A percentile compares a stretch with the other conserved stretches of the same genome.
Evolutionary conservation across 1,140 invertebrate genomes (phyloP).

Genomic region (Lepeophtheirus salmonis): DNA sequence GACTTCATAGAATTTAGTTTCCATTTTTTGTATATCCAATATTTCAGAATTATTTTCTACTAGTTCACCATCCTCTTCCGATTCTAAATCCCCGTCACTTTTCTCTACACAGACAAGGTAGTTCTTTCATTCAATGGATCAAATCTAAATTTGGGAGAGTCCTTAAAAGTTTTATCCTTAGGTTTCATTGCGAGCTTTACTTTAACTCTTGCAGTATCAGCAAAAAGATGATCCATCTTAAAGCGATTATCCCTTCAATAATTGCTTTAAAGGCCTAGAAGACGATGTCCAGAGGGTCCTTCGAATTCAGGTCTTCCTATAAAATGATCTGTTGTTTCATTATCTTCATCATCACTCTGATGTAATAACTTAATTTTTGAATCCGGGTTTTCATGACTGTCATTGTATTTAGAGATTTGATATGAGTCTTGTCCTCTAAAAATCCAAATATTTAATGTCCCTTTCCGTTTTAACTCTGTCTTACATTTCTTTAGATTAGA

Average conservation of each 20-base stretch:
- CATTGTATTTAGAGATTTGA: no score
- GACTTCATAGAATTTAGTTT: background rate
- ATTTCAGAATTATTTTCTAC: background rate
- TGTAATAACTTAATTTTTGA: no score
- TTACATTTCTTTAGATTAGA: no score
- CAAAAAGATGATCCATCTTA: background rate
- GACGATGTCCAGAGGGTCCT: background rate
- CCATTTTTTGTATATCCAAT: background rate
- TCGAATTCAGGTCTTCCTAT: background rate
- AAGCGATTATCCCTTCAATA: background rate
- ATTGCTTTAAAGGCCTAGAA: background rate
- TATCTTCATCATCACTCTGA: background rate
- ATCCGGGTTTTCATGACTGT: no score
- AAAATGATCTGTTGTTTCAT: background rate
- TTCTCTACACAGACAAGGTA: background rate
- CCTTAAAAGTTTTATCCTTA: background rate
- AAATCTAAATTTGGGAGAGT: background rate
- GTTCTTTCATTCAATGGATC: slow-evolving; percentile 1
- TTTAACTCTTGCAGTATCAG: background rate
- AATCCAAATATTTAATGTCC: no score
- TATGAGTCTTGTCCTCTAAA: no score
- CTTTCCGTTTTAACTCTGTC: no score
- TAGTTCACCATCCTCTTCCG: no score
- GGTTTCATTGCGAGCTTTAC: background rate
- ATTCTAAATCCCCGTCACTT: no score